Evolutionary conservation across 2,888 invertebrate genomes (phyloP), one percentile per base, ranked within the genome.

Genomic region (Synanthedon andrenaeformis): DNA sequence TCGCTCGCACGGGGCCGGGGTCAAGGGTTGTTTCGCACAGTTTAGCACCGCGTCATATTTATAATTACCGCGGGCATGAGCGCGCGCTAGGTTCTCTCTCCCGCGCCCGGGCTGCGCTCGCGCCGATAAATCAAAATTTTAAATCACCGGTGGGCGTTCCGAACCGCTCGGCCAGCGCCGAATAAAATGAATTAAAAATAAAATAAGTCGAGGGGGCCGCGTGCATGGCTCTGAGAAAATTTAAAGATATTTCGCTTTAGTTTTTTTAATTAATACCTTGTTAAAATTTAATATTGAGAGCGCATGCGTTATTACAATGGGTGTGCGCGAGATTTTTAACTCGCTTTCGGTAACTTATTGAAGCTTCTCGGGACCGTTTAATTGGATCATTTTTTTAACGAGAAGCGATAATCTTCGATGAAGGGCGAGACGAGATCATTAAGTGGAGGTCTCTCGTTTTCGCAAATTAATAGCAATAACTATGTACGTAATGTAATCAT

Each of bases 211-310:
- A 79, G 81, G 80, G 79, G 80, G 79, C 77, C 72, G 78, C 66
- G 71, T 76, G 74, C 76, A 35, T 10, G 23, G 79, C 74, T 82
- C 82, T 85, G 85, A 85, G 85, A 85, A 86, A 84, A 85, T 80
- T 84, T 79, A 79, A 85, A 84, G 73, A 81, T 78, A 82, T 84
- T 86, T 85, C 81, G 86, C 86, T 85, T 87, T 85, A 83, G 79
- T 86, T 86, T 87, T 87, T 86, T 87, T 85, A 86, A 86, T 87
- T 87, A 85, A 86, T 87, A 86, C 87, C 87, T 87, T 87, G 87
- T 87, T 87, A 87, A 87, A 86, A 84, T 86, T 86, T 86, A 85
- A 87, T 87, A 86, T 86, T 80, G 85, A 84, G 82, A 78, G 79
- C 84, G 79, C 76, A 83, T 77, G 74, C 82, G 82, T 85, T 85